Conservation (phyloP, 2,113 vertebrate species). For the Orcinus orca region DNA sequence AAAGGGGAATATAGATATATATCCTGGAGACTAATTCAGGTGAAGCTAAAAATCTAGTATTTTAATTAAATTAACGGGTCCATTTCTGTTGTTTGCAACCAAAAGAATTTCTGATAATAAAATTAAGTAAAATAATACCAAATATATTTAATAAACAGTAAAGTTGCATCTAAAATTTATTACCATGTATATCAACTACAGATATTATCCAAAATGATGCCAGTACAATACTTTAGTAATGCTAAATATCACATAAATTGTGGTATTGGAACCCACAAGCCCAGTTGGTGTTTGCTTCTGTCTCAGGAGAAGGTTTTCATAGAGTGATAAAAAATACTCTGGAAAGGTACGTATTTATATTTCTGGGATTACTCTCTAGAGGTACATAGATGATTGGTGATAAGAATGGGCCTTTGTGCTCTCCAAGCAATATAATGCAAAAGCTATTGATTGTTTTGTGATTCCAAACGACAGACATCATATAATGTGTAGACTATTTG, state of each 20-base stretch:
- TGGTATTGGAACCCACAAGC: background rate
- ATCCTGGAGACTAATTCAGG: background rate
- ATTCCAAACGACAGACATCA: background rate
- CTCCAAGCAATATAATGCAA: background rate
- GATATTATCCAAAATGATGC: background rate
- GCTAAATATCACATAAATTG: background rate
- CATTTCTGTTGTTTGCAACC: background rate
- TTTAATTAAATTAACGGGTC: background rate
- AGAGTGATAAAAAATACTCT: background rate
- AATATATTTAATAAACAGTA: background rate
- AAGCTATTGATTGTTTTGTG: background rate
- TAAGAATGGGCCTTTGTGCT: background rate
- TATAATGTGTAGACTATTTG: background rate
- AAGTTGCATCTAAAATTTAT: background rate
- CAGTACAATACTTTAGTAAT: background rate
- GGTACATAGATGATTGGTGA: rapidly evolving
- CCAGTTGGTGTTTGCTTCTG: background rate
- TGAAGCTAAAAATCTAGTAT: background rate
- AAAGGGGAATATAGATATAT: background rate
- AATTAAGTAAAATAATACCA: background rate
- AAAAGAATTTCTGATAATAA: background rate
- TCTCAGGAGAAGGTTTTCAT: background rate
- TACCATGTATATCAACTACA: background rate
- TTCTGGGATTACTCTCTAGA: background rate
- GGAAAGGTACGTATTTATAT: background rate